A percentile compares a stretch with the other conserved stretches of the same genome.
Conservation (phyloP, 2,113 vertebrate genomes). For the Ailuropoda melanoleuca region DNA sequence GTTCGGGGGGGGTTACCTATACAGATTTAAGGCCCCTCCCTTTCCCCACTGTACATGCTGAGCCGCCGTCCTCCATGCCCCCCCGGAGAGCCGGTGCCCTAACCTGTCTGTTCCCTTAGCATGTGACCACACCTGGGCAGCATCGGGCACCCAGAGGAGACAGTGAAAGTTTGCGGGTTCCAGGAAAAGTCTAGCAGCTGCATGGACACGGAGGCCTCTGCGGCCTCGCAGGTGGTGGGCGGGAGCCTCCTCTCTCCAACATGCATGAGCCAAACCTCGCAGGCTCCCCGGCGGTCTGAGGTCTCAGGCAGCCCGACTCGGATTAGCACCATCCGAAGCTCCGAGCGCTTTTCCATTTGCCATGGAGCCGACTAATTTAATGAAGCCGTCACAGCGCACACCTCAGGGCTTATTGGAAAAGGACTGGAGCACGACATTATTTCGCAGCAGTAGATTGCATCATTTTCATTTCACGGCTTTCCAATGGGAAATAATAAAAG, state of each 20-base stretch:
- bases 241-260: background rate
- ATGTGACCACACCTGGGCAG: background rate
- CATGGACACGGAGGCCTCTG: background rate
- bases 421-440: slow-evolving; percentile 77
- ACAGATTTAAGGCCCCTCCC: background rate
- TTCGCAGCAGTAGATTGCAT: slow-evolving; percentile 77
- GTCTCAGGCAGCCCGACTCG: slow-evolving; percentile 24
- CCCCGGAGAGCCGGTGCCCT: background rate
- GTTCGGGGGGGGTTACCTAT: background rate
- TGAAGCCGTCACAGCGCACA: slow-evolving; percentile 74
- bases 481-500: slow-evolving; percentile 75
- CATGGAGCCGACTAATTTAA: slow-evolving; percentile 78
- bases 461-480: slow-evolving; percentile 78
- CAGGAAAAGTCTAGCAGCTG: background rate
- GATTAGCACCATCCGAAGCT: slow-evolving; percentile 62
- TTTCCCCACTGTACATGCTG: rapidly evolving
- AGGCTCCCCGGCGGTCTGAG: background rate
- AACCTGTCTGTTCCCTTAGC: background rate
- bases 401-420: slow-evolving; percentile 77
- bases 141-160: rapidly evolving
- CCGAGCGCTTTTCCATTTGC: slow-evolving; percentile 72
- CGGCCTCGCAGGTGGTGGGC: rapidly evolving
- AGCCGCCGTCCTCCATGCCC: background rate
- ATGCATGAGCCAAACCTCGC: background rate
- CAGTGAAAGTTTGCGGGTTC: rapidly evolving